These are phyloP conservation scores for Collichthys lucidus DNA, from an alignment of 2,113 vertebrate species.

Conservation along the genomic window DNA sequence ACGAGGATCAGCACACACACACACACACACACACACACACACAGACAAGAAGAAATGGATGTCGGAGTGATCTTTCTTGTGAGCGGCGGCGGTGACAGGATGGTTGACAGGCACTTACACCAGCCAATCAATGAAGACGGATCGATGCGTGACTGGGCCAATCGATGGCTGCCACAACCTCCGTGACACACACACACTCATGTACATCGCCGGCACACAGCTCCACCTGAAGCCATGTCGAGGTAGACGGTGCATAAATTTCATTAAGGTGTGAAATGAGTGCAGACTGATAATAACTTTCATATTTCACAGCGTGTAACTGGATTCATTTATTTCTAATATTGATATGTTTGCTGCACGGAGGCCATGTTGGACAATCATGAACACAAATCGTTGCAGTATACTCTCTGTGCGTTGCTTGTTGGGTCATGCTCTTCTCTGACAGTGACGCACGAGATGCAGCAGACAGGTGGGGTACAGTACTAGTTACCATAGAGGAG, in stretches of 20 bases:
- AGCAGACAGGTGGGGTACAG: too few species aligned
- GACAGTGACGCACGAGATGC: too few species aligned
- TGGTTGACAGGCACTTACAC: constrained; percentile 65
- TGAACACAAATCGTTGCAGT: background rate
- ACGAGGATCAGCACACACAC: constrained; percentile 2
- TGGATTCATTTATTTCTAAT: constrained; percentile 1
- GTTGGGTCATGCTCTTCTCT: background rate
- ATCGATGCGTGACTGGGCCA: constrained; percentile 57
- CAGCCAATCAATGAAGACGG: constrained; percentile 52
- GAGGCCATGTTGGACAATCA: background rate
- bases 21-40: constrained; percentile 4
- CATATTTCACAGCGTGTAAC: constrained; percentile 5
- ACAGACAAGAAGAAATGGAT: constrained; percentile 15
- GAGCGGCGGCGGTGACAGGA: constrained; percentile 44
- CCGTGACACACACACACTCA: background rate
- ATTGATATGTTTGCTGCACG: background rate
- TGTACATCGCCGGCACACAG: background rate
- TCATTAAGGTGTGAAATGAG: constrained; percentile 24
- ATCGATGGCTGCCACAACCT: constrained; percentile 42
- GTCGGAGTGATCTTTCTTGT: constrained; percentile 25
- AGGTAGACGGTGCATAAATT: background rate
- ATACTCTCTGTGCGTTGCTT: background rate
- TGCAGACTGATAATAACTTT: background rate
- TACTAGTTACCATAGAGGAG: too few species aligned
- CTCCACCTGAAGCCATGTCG: constrained; percentile 4